Evolutionary conservation across 2,797 vertebrate species (phyloP).

Genomic region (Naso thynnoides): DNA sequence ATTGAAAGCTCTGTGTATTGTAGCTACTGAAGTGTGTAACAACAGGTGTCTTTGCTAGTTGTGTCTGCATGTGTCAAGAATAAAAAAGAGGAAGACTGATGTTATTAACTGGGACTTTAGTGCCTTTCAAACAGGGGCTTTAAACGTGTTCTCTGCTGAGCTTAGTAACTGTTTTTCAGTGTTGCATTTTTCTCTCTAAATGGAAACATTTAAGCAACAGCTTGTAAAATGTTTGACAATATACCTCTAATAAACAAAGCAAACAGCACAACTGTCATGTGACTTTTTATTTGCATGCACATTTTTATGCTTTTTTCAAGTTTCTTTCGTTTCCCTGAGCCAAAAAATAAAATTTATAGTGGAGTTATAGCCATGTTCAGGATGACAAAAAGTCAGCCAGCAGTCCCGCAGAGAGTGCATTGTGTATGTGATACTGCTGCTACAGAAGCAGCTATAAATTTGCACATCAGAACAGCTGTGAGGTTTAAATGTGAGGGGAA

Average conservation of each 20-base stretch:
- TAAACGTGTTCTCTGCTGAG: slow-evolving; percentile 75
- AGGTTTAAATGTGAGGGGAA: slow-evolving; percentile 25
- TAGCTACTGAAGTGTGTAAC: slow-evolving; percentile 81
- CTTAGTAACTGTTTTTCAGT: slow-evolving; percentile 77
- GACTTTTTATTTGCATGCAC: slow-evolving; percentile 46
- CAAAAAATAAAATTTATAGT: slow-evolving; percentile 5
- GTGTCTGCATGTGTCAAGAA: slow-evolving; percentile 77
- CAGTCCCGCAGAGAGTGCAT: slow-evolving; percentile 12
- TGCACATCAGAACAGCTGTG: slow-evolving; percentile 34
- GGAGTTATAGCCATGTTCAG: slow-evolving; percentile 18
- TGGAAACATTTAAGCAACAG: slow-evolving; percentile 80
- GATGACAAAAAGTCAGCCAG: slow-evolving; percentile 27
- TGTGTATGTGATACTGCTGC: slow-evolving; percentile 34
- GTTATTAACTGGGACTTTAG: slow-evolving; percentile 69
- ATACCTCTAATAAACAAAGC: slow-evolving; percentile 87
- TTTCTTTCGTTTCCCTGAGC: slow-evolving; percentile 7
- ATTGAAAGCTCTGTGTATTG: slow-evolving; percentile 69
- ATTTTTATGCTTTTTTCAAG: neutral
- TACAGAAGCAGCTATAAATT: slow-evolving; percentile 39
- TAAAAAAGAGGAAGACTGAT: slow-evolving; percentile 44
- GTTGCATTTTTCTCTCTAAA: slow-evolving; percentile 77
- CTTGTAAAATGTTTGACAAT: slow-evolving; percentile 85
- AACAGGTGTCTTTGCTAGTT: slow-evolving; percentile 75
- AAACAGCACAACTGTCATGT: slow-evolving; percentile 62
- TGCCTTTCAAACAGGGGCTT: slow-evolving; percentile 77